Percentiles rank a stretch among this genome's conserved stretches.
phyloP scores from a whole-genome alignment of 2,113 vertebrate species.

The Lontra canadensis region DNA sequence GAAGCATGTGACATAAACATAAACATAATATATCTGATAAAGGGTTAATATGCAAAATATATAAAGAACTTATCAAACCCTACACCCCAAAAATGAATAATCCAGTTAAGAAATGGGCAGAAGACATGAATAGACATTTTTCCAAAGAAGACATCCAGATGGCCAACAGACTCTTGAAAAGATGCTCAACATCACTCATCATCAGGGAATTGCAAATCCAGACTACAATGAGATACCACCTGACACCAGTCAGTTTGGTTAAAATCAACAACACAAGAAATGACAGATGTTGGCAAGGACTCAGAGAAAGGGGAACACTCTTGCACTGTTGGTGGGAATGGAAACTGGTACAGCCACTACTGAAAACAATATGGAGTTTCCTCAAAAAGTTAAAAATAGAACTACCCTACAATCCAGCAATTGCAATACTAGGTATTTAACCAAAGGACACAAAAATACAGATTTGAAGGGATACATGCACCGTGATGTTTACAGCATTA shows the following conservation, averaged over 20 bases:
- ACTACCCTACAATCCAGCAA: background rate
- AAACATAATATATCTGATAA: background rate
- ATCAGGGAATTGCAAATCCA: background rate
- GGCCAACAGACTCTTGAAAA: background rate
- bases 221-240: background rate
- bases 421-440: background rate
- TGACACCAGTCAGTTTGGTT: background rate
- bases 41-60: background rate
- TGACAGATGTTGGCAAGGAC: background rate
- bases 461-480: background rate
- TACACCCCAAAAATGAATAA: background rate
- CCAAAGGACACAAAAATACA: background rate
- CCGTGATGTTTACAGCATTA: background rate
- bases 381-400: background rate
- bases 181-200: background rate
- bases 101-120: background rate
- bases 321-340: background rate
- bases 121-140: background rate
- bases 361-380: background rate
- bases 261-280: background rate
- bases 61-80: background rate
- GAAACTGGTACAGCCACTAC: background rate
- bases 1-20: too few relatives aligned
- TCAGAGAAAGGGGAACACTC: background rate
- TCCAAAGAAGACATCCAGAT: background rate